Percentiles rank a stretch among this genome's conserved stretches.
Conservation (phyloP, 2,113 vertebrate genomes). For the Lampris megalopsis region DNA sequence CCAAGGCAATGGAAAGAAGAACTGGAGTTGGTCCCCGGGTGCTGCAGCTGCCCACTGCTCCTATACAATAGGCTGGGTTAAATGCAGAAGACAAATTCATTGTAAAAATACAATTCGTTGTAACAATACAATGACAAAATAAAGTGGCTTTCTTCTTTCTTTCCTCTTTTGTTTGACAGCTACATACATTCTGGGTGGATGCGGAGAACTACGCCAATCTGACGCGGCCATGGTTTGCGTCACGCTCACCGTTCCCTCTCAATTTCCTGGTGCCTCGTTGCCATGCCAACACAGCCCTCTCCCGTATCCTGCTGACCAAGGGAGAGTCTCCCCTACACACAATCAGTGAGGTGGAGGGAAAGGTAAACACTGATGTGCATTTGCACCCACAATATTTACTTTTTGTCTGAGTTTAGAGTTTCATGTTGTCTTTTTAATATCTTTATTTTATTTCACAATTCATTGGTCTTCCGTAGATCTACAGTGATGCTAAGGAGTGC, state of each 20-base stretch:
- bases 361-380: slow-evolving; percentile 78
- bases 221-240: slow-evolving; percentile 96
- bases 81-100: too few species aligned
- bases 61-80: too few species aligned
- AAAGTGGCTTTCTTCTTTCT: too few species aligned
- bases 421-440: background rate
- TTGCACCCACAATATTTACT: background rate
- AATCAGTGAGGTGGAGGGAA: slow-evolving; percentile 92
- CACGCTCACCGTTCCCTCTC: slow-evolving; percentile 92
- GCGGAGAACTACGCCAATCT: slow-evolving; percentile 93
- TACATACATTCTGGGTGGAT: slow-evolving; percentile 99
- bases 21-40: too few species aligned
- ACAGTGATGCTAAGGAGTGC: slow-evolving; percentile 98
- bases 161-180: slow-evolving; percentile 72
- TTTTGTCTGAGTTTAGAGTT: background rate
- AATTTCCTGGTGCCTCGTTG: slow-evolving; percentile 90
- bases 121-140: too few species aligned
- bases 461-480: slow-evolving; percentile 84
- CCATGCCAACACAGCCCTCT: slow-evolving; percentile 87
- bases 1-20: too few species aligned
- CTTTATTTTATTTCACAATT: background rate
- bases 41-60: too few species aligned
- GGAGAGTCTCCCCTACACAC: slow-evolving; percentile 88
- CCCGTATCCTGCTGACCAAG: slow-evolving; percentile 91
- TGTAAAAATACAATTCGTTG: too few species aligned